A percentile compares a stretch with the other conserved stretches of the same genome.
These are phyloP conservation scores for Teleogryllus occipitalis DNA, from an alignment of 1,140 invertebrate genomes.

Conservation along the genomic window DNA sequence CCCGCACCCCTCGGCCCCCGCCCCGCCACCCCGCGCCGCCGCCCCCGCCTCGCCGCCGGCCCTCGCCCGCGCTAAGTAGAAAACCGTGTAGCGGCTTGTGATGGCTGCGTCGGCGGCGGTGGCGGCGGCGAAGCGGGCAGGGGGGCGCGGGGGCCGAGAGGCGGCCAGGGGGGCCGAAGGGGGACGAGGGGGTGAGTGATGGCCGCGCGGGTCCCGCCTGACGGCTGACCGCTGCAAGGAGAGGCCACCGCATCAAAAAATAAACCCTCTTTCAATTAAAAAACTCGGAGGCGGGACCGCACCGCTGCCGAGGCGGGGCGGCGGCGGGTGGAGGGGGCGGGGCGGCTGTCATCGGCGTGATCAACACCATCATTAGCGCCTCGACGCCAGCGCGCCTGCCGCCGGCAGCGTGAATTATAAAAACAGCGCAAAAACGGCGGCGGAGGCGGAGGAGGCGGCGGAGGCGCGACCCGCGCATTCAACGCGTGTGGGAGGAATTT, in stretches of 20 bases:
- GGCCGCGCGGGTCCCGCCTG: neutral
- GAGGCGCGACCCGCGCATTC: neutral
- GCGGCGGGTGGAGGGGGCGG: too few species aligned
- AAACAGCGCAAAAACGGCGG: neutral
- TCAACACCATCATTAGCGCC: conserved; percentile 3
- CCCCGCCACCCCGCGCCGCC: too few species aligned
- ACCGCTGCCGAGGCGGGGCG: too few species aligned
- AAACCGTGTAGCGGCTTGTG: neutral
- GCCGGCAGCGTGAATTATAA: neutral
- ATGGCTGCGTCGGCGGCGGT: neutral
- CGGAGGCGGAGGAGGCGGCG: too few species aligned
- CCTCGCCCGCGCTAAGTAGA: neutral
- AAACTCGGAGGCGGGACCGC: neutral
- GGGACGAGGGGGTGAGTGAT: neutral
- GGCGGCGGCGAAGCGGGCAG: too few species aligned
- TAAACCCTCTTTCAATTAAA: conserved; percentile 5
- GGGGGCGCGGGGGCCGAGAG: too few species aligned
- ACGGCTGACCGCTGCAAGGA: neutral
- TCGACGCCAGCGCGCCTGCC: neutral
- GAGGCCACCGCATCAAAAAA: neutral
- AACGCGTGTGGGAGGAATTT: neutral
- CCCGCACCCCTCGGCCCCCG: too few species aligned
- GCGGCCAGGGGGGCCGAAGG: too few species aligned
- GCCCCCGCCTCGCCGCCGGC: neutral
- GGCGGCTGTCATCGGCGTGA: neutral